phyloP scores from a whole-genome alignment of 2,797 vertebrate genomes.

The Premnoplex brunnescens region DNA sequence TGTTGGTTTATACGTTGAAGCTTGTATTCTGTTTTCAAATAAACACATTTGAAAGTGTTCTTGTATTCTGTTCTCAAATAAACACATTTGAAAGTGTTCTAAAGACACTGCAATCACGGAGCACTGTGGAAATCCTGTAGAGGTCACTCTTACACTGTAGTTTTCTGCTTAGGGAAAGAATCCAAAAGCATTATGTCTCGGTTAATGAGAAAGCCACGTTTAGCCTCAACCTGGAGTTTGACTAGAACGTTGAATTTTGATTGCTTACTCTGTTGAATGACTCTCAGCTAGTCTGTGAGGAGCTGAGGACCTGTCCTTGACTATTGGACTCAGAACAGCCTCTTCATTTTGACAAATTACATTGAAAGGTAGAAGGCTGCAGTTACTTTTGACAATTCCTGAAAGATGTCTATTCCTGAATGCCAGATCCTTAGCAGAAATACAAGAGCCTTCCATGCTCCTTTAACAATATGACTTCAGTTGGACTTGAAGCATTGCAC shows the following conservation, averaged over 20 bases:
- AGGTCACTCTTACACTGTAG: neutral
- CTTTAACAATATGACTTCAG: neutral
- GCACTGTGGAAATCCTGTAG: constrained; percentile 14
- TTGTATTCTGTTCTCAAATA: neutral
- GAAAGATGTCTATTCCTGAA: neutral
- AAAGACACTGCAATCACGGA: fast-evolving
- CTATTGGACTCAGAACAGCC: fast-evolving
- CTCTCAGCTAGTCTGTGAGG: neutral
- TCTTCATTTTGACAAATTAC: neutral
- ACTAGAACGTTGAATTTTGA: neutral
- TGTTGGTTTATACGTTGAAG: neutral
- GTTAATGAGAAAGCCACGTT: neutral
- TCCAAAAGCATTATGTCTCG: fast-evolving
- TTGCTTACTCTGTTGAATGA: neutral
- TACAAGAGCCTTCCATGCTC: neutral
- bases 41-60: neutral
- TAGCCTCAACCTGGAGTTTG: neutral
- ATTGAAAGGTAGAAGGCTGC: neutral
- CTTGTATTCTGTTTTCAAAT: neutral
- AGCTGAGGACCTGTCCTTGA: neutral
- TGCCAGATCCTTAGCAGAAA: neutral
- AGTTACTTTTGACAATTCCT: neutral
- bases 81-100: neutral
- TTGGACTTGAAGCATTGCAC: neutral
- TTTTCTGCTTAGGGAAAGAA: neutral